Percentiles rank a stretch among this genome's conserved stretches.
These are phyloP conservation scores for Heliocidaris tuberculata DNA, from an alignment of 35 echinoderm and acorn worm genomes.

Conservation along the genomic window DNA sequence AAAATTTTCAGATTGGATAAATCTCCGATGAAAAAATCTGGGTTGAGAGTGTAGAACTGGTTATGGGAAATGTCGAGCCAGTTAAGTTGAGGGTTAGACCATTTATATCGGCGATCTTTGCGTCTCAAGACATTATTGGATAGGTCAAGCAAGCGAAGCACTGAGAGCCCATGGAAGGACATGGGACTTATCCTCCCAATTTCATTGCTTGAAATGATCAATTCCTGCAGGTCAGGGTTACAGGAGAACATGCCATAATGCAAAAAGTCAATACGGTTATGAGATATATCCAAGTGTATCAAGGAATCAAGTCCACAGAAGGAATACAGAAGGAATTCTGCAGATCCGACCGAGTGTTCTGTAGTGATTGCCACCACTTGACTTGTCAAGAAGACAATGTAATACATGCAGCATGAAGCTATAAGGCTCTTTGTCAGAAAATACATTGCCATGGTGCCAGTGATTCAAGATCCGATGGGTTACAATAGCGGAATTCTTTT, in stretches of 20 bases:
- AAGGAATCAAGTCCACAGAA: neutral
- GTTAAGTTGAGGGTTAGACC: too few species aligned
- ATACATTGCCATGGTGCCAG: too few species aligned
- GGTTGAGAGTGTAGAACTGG: neutral
- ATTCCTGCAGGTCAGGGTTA: neutral
- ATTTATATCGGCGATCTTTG: too few species aligned
- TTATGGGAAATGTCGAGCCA: too few species aligned
- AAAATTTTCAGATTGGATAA: neutral
- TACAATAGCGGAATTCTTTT: too few species aligned
- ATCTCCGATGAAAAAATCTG: neutral
- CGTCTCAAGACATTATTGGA: neutral
- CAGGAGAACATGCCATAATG: neutral
- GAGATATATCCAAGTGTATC: neutral
- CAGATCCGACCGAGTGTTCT: too few species aligned
- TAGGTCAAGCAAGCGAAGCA: neutral
- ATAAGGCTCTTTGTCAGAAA: too few species aligned
- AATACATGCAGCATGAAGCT: too few species aligned
- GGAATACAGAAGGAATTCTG: neutral
- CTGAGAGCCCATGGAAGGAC: neutral
- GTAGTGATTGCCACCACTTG: too few species aligned
- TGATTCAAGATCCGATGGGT: too few species aligned
- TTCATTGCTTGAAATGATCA: neutral
- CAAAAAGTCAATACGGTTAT: neutral
- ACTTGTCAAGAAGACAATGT: too few species aligned
- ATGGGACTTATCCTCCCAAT: neutral